A percentile compares a stretch with the other conserved stretches of the same genome.
phyloP scores from a whole-genome alignment of 2,888 invertebrate species.

The Drosophila nigricruria region DNA sequence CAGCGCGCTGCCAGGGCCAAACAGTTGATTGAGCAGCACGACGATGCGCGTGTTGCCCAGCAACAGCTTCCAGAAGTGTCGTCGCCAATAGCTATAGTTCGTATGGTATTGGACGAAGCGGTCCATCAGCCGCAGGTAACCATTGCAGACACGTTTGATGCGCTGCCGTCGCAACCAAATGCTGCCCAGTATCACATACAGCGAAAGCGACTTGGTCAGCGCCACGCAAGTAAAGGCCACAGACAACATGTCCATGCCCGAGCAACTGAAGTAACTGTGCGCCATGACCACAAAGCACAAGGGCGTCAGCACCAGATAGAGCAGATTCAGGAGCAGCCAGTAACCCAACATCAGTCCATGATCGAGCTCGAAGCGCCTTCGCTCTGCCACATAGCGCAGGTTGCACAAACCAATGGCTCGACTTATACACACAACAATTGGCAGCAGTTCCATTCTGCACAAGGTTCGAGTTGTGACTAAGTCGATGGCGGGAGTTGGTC shows the following conservation, averaged over 20 bases:
- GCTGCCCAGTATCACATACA: constrained; percentile 25
- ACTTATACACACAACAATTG: constrained; percentile 24
- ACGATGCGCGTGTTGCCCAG: constrained; percentile 40
- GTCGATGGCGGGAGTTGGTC: background rate
- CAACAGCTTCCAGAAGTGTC: constrained; percentile 28
- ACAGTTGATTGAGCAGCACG: constrained; percentile 26
- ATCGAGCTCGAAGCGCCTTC: constrained; percentile 21
- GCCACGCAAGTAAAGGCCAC: constrained; percentile 42
- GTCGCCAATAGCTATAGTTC: constrained; percentile 2
- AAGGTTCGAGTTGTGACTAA: background rate
- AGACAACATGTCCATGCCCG: constrained; percentile 42
- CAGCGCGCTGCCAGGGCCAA: constrained; percentile 40
- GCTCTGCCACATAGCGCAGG: constrained; percentile 40
- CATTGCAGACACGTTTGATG: constrained; percentile 29
- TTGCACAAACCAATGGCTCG: constrained; percentile 58
- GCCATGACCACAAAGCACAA: constrained; percentile 20
- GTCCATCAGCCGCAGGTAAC: constrained; percentile 25
- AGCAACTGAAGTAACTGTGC: constrained; percentile 30
- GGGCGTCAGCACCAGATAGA: constrained; percentile 42
- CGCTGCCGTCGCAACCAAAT: constrained; percentile 40
- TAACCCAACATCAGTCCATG: constrained; percentile 48
- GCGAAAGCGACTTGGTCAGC: constrained; percentile 21
- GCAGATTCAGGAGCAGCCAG: constrained; percentile 32
- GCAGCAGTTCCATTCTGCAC: constrained; percentile 25
- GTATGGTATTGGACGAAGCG: constrained; percentile 8